Evolutionary conservation across 2,113 vertebrate genomes (phyloP), one percentile per base, ranked within the genome.

Genomic region (Ancistrus triradiatus): DNA sequence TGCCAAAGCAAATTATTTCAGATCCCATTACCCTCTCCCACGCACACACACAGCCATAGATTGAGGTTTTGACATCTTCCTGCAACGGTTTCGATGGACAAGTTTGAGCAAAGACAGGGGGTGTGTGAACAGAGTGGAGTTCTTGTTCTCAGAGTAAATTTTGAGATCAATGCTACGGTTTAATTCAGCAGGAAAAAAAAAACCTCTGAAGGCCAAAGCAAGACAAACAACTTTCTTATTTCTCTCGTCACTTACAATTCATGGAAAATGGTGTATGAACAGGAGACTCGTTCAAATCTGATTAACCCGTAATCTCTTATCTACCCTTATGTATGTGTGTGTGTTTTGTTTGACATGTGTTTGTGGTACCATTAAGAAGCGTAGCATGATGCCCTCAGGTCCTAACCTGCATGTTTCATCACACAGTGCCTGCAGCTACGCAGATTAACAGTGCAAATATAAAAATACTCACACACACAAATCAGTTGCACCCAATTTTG

Each of bases 41-140:
- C 22, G 19, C 60, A 42, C 8, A 40, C 50, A 48, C 66, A 57
- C 28, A 33, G 43, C 35, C 44, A 44, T 58, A 49, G 14, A 17
- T 18, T 31, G 49, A 27, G 49, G 4, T 52, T 31, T 9, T 53
- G 25, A 47, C 5, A 17, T n/a, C 24, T 9, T 53, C 56, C 17
- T 66, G 44, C 33, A 21, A 17, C 49, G 33, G 72, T 74, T 74
- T 74, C 66, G 61, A 50, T 66, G 21, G 27, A 50, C 72, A 74
- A 56, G 72, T 74, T 66, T 74, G 56, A 74, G 61, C 72, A 74
- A 61, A 73, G 61, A 63, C 70, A 33, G 53, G 22, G 63, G 61
- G 72, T 68, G 43, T 74, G 71, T 74, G 61, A 60, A 61, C 48
- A 10, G 52, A 33, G 2, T 31, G 47, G 46, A n/a, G 31, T 52